Base-by-base conservation (phyloP, 2,888 invertebrate species). In the Philhelius pedissequus region DNA sequence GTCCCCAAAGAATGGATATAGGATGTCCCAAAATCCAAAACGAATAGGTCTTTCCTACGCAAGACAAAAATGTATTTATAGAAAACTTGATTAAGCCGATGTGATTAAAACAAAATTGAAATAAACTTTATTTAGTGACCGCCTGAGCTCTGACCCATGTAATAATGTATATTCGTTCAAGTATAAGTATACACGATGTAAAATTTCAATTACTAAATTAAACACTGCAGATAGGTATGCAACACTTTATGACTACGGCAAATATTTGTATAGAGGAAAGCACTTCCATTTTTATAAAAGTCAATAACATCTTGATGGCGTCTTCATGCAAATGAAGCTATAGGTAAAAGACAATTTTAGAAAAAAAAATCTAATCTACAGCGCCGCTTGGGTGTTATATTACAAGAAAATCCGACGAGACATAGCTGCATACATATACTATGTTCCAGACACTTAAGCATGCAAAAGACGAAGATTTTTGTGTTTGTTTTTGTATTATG, bases 361-460 rank as follows among this genome's bases (percentile, higher is more conserved):
- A 32, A 64, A 52, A 15, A 52, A 50, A 45, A 66, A 35, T 32
- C 20, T n/a, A 48, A 30, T 27, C 52, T 52, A 18, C 20, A 3
- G 13, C 9, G 50, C 15, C 25, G 18, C 30, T 30, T 50, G 30
- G 64, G 77, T 64, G 64, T 64, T 66, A 27, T 58, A 22, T 69
- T 71, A 50, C 77, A 58, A 73, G 52, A 60, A 52, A 54, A 54
- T n/a, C 18, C 45, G 64, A 45, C 9, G 52, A 60, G 32, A 69
- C 50, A 56, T 32, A 20, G 20, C 35, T 56, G 32, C 56, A 56
- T 30, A 18, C 18, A n/a, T 32, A 20, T 73, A 32, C 18, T 15
- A n/a, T 58, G 45, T 80, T 70, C 81, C 81, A 76, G 58, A 18
- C 76, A 70, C 81, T 81, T 81, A 43, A 58, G 20, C 76, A 75